Conservation (phyloP, 2,888 invertebrate genomes). For the Sarcophaga carnaria region DNA sequence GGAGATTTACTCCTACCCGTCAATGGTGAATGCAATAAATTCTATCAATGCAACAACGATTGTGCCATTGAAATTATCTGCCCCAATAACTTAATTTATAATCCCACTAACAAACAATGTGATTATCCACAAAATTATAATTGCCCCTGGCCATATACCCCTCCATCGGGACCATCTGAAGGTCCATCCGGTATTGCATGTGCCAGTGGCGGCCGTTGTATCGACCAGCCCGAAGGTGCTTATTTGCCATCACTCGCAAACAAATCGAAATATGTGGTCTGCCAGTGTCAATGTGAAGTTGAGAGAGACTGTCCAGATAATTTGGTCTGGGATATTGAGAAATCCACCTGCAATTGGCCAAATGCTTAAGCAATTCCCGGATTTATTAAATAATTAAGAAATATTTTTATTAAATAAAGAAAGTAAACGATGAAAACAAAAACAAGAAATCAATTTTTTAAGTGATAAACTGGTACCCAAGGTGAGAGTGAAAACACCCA, state of each 20-base stretch:
- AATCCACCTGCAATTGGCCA: slow-evolving; percentile 36
- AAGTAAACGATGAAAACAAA: background rate
- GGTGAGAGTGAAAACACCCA: too few species aligned
- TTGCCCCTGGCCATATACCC: slow-evolving; percentile 55
- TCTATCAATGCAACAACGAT: slow-evolving; percentile 66
- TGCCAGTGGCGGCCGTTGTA: slow-evolving; percentile 56
- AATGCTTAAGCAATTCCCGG: background rate
- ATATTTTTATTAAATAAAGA: background rate
- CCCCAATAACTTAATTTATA: slow-evolving; percentile 62
- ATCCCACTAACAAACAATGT: slow-evolving; percentile 54
- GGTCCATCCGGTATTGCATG: slow-evolving; percentile 66
- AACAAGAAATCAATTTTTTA: too few species aligned
- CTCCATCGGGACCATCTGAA: slow-evolving; percentile 39
- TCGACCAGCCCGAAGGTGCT: slow-evolving; percentile 35
- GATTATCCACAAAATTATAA: slow-evolving; percentile 66
- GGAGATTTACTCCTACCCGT: slow-evolving; percentile 24
- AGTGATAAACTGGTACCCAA: too few species aligned
- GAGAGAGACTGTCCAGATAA: slow-evolving; percentile 49
- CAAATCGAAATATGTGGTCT: slow-evolving; percentile 49
- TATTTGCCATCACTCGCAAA: slow-evolving; percentile 31
- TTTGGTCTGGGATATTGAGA: slow-evolving; percentile 36
- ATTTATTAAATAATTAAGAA: background rate
- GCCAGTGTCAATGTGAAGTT: slow-evolving; percentile 58
- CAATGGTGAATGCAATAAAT: slow-evolving; percentile 64
- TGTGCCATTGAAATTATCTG: slow-evolving; percentile 54